phyloP scores from a whole-genome alignment of 35 echinoderm and acorn worm genomes.

The Diadema setosum region DNA sequence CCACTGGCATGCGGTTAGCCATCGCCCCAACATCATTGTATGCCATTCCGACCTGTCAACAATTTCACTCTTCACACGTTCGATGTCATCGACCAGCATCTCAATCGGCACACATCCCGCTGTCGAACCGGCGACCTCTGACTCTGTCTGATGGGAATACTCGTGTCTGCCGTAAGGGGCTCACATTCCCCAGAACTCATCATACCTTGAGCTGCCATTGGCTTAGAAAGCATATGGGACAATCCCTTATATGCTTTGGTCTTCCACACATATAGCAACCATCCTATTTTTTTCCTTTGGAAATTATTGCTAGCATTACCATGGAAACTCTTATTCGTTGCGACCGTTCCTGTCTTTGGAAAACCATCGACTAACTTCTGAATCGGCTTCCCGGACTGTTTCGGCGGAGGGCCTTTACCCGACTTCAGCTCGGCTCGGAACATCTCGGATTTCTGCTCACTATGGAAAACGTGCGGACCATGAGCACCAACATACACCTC shows the following conservation, averaged over 20 bases:
- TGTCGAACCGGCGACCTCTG: background rate
- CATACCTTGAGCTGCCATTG: background rate
- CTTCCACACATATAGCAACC: background rate
- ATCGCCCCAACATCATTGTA: background rate
- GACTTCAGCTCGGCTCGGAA: background rate
- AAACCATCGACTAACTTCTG: background rate
- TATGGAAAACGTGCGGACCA: background rate
- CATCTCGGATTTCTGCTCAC: background rate
- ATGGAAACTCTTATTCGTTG: background rate
- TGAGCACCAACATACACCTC: background rate
- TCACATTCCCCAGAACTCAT: background rate
- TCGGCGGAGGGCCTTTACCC: background rate
- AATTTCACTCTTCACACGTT: background rate
- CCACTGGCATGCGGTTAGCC: too few species aligned
- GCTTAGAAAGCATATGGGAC: background rate
- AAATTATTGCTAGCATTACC: background rate
- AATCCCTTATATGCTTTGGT: background rate
- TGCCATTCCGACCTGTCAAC: background rate
- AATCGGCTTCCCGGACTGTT: too few species aligned
- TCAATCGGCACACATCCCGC: too few species aligned
- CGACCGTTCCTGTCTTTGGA: background rate
- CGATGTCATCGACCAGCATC: background rate
- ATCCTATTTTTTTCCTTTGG: too few species aligned
- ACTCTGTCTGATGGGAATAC: background rate
- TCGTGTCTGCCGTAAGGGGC: background rate